phyloP scores from a whole-genome alignment of 2,797 vertebrate species.

The Sebastiscus albofasciatus region DNA sequence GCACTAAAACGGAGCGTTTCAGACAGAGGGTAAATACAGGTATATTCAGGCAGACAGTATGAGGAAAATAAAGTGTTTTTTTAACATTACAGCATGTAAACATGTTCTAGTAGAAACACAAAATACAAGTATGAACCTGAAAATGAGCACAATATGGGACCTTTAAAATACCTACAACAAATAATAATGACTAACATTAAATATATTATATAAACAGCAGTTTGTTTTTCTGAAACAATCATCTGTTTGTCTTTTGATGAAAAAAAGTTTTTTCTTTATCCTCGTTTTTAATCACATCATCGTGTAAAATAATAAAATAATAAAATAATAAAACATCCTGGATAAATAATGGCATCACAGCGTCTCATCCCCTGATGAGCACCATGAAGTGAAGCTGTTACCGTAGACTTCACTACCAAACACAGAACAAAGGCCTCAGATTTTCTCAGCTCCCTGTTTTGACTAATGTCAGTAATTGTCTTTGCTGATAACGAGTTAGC shows the following conservation, averaged over 20 bases:
- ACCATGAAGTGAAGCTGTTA: slow-evolving; percentile 14
- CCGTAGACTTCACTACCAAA: slow-evolving; percentile 40
- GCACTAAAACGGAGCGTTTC: no score
- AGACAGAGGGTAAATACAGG: no score
- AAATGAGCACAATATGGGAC: no score
- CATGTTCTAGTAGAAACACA: no score
- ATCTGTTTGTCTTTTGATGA: background rate
- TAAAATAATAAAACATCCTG: background rate
- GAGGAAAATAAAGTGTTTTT: no score
- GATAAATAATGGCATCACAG: slow-evolving; percentile 2
- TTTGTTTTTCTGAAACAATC: background rate
- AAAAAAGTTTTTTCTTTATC: background rate
- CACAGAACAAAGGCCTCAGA: slow-evolving; percentile 64
- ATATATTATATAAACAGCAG: background rate
- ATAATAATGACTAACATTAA: background rate
- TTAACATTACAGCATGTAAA: no score
- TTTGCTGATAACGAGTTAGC: slow-evolving; percentile 63
- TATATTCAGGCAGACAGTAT: fast-evolving
- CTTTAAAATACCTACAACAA: background rate
- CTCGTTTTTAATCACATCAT: background rate
- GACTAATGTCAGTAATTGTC: slow-evolving; percentile 82
- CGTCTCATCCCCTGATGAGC: slow-evolving; percentile 9
- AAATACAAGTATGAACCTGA: no score
- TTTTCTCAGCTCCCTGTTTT: slow-evolving; percentile 56
- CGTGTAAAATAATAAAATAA: background rate